Percentiles rank a stretch among this genome's conserved stretches.
These are phyloP conservation scores for Drosophila antonietae DNA, from an alignment of 2,888 invertebrate genomes.

Conservation along the genomic window DNA sequence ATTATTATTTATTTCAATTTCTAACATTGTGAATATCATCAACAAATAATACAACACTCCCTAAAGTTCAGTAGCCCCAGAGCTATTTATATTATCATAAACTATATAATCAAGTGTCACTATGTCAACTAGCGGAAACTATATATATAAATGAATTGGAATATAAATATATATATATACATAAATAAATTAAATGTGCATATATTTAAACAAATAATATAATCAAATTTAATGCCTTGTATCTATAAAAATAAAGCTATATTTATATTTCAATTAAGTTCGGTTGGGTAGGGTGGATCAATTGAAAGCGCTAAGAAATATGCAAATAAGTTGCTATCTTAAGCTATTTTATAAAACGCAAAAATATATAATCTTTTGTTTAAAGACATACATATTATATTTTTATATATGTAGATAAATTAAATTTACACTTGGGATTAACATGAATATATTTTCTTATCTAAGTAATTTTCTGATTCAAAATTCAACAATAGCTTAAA, in stretches of 20 bases:
- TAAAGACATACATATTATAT: neutral
- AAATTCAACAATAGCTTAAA: neutral
- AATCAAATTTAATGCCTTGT: constrained; percentile 40
- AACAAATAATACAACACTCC: constrained; percentile 25
- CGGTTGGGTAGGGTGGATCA: no score
- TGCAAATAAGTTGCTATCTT: constrained; percentile 2
- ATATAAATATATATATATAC: constrained; percentile 19
- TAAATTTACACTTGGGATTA: neutral
- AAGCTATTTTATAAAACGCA: neutral
- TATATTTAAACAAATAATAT: constrained; percentile 30
- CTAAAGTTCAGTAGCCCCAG: constrained; percentile 14
- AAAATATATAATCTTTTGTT: neutral
- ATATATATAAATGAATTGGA: constrained; percentile 26
- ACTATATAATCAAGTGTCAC: constrained; percentile 43
- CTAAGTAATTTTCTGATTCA: neutral
- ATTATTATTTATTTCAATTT: constrained; percentile 7
- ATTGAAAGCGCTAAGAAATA: neutral
- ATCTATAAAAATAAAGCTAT: constrained; percentile 5
- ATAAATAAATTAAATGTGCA: constrained; percentile 38
- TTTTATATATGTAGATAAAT: neutral
- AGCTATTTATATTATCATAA: constrained; percentile 28
- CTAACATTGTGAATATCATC: constrained; percentile 59
- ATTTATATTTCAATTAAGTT: neutral
- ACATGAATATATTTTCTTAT: neutral
- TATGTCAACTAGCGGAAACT: constrained; percentile 54